phyloP scores from a whole-genome alignment of 2,888 invertebrate genomes.

The Drosophila recens region DNA sequence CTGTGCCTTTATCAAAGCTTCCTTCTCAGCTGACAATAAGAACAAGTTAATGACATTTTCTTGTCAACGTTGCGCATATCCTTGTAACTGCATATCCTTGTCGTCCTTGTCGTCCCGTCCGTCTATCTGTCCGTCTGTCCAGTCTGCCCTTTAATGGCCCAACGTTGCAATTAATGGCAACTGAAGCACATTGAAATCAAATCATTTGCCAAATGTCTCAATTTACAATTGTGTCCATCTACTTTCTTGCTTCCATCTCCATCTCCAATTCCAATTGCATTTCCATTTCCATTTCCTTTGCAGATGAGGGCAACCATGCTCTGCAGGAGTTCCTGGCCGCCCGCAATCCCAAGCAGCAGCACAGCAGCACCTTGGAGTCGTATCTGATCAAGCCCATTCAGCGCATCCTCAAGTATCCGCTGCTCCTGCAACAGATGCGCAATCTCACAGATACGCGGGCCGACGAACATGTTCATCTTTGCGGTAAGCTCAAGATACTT shows the following conservation, averaged over 20 bases:
- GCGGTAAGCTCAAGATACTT: conserved; percentile 87
- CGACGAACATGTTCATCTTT: conserved; percentile 97
- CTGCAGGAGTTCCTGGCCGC: conserved; percentile 97
- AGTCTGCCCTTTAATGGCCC: conserved; percentile 51
- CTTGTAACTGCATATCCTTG: conserved; percentile 63
- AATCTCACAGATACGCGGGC: conserved; percentile 96
- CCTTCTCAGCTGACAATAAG: conserved; percentile 77
- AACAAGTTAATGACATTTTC: conserved; percentile 81
- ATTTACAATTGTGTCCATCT: conserved; percentile 56
- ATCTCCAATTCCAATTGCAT: too few relatives aligned
- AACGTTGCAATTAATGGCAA: conserved; percentile 69
- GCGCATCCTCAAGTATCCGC: conserved; percentile 98
- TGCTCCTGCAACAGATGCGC: conserved; percentile 96
- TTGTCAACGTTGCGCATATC: conserved; percentile 61
- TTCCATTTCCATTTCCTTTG: neutral
- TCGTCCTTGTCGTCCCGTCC: conserved; percentile 31
- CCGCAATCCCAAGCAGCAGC: conserved; percentile 98
- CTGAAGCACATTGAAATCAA: conserved; percentile 68
- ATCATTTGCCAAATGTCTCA: conserved; percentile 78
- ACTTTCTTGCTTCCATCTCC: neutral
- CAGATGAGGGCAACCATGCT: conserved; percentile 98
- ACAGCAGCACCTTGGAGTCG: conserved; percentile 98
- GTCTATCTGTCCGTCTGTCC: neutral
- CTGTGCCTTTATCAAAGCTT: conserved; percentile 76
- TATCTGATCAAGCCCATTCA: conserved; percentile 99